A percentile compares a stretch with the other conserved stretches of the same genome.
These are phyloP conservation scores for Episyrphus balteatus DNA, from an alignment of 1,140 invertebrate genomes.

Conservation along the genomic window DNA sequence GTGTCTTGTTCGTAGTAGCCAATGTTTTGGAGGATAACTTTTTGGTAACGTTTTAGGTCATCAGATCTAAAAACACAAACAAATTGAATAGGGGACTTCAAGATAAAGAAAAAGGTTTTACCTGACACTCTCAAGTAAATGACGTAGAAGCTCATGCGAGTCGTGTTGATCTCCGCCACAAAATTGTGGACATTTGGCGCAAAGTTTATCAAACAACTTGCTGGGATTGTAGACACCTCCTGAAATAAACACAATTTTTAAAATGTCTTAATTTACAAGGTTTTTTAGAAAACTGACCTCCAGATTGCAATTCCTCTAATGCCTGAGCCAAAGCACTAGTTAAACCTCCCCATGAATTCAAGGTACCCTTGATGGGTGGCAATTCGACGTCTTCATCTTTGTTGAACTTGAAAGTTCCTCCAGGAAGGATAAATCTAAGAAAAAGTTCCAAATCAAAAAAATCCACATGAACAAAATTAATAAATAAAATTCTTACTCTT, in stretches of 20 bases:
- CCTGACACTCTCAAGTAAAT: conserved; percentile 76
- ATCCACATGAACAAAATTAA: neutral
- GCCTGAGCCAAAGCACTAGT: conserved; percentile 56
- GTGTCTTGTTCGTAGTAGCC: conserved; percentile 57
- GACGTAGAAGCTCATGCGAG: conserved; percentile 84
- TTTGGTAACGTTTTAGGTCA: conserved; percentile 62
- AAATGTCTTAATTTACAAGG: neutral
- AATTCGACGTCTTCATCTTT: conserved; percentile 40
- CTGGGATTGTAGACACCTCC: conserved; percentile 56
- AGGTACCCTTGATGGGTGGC: conserved; percentile 51
- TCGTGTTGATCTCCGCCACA: conserved; percentile 93
- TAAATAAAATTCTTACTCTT: conserved; percentile 32
- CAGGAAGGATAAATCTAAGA: conserved; percentile 50
- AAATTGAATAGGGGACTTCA: neutral
- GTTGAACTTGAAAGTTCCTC: conserved; percentile 48
- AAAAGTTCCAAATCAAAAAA: conserved; percentile 1
- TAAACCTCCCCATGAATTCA: conserved; percentile 59
- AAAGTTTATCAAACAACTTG: conserved; percentile 63
- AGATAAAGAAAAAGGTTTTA: conserved; percentile 11
- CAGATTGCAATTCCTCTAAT: conserved; percentile 54
- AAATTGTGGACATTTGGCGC: conserved; percentile 69
- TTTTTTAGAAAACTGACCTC: conserved; percentile 13
- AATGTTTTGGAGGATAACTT: conserved; percentile 58
- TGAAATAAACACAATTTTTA: neutral
- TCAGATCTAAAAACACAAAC: conserved; percentile 39